Evolutionary conservation across 2,888 invertebrate genomes (phyloP), one percentile per base, ranked within the genome.

Genomic region (Caradrina kadenii): DNA sequence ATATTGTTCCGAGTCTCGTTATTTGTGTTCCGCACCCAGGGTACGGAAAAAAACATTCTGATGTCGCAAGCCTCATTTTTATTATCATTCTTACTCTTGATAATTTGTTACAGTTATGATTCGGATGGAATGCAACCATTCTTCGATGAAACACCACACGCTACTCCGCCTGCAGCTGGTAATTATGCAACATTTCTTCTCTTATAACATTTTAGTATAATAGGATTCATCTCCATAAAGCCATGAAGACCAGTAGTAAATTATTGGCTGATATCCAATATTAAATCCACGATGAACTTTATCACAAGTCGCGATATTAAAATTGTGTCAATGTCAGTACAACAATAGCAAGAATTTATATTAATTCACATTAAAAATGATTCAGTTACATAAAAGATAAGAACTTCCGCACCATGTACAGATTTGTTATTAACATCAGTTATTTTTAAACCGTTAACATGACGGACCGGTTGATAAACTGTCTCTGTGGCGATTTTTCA

Each of bases 71-170:
- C n/a, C 21, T 21, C 10, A 2, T 35, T 7, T 31, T 39, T 31
- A 11, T 13, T 13, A 39, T 17, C 0, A 4, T 42, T 26, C 15
- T 53, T 1, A 61, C 11, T 26, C 10, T 60, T 50, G 15, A 58
- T 66, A 79, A n/a, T 45, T 86, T 76, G 49, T 89, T 86, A 8
- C 88, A 96, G 94, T 88, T 94, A 93, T 81, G 95, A 95, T 76
- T 95, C 95, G 69, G 95, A 96, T 86, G 95, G 94, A 55, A 95
- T 94, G 94, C 96, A 96, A 87, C 96, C 96, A 50, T 96, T 96
- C 88, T 96, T 96, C 81, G 93, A 95, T 73, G 96, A 95, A 87
- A 96, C 96, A 35, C 96, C 96, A 60, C 96, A 96, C 61, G 96
- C 96, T 3, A 96, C 96, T 65, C 95, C 96, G 61, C 95, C 95